Evolutionary conservation across 2,113 vertebrate genomes (phyloP).

Genomic region (Rhea americana): DNA sequence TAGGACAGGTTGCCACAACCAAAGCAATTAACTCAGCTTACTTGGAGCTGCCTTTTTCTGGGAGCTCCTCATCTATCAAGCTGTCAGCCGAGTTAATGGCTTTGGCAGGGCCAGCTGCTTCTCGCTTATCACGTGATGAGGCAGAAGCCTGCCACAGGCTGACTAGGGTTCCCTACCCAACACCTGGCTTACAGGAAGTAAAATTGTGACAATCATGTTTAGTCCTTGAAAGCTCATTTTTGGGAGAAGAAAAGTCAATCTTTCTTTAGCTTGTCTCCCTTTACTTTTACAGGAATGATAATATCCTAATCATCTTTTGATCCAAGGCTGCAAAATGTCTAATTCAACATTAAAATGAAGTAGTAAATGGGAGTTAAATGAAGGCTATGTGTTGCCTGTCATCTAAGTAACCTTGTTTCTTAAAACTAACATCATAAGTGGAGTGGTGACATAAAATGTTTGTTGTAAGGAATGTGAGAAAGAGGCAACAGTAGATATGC

Average conservation of each 20-base stretch:
- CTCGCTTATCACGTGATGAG: background rate
- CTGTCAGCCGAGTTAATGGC: background rate
- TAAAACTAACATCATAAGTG: background rate
- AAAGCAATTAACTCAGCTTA: background rate
- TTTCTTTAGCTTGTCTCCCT: background rate
- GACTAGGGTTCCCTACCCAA: background rate
- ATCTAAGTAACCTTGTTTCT: background rate
- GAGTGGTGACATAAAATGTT: background rate
- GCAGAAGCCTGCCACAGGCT: background rate
- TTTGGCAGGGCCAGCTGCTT: background rate
- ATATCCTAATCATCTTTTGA: fast-evolving
- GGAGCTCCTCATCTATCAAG: background rate
- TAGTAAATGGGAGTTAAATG: background rate
- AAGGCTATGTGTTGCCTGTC: background rate
- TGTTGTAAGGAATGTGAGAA: background rate
- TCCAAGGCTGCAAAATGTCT: background rate
- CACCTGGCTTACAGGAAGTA: background rate
- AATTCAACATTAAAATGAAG: background rate
- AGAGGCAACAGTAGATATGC: background rate
- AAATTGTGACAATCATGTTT: background rate
- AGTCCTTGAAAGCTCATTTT: background rate
- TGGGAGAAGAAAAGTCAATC: background rate
- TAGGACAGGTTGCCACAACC: background rate
- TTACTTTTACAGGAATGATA: background rate
- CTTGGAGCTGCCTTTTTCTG: background rate